Evolutionary conservation across 2,888 invertebrate species (phyloP).

Genomic region (Cerastis leucographa): DNA sequence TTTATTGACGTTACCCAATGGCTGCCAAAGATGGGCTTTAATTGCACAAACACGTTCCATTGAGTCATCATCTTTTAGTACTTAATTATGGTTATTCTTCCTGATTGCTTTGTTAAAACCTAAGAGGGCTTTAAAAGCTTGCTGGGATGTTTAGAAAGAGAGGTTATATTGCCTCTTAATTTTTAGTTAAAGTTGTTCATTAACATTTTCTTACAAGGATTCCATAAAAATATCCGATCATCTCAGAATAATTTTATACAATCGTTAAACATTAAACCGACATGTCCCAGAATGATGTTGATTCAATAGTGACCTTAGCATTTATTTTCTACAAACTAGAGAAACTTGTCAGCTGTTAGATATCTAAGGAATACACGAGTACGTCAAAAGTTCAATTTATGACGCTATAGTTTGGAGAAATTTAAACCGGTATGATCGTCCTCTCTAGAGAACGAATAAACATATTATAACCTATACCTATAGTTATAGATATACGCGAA

Average conservation of each 20-base stretch:
- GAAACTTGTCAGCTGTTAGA: background rate
- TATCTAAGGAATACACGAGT: background rate
- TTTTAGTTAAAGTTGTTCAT: background rate
- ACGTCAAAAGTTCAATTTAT: background rate
- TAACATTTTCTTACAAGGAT: background rate
- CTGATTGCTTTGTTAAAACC: background rate
- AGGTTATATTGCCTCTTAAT: background rate
- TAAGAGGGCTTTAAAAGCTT: background rate
- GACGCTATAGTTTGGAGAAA: constrained; percentile 57
- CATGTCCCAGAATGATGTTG: background rate
- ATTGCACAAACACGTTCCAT: constrained; percentile 44
- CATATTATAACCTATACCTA: background rate
- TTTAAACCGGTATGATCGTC: constrained; percentile 60
- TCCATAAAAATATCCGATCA: background rate
- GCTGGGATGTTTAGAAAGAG: no score
- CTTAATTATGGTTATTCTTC: constrained; percentile 8
- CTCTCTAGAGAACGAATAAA: constrained; percentile 33
- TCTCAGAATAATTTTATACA: background rate
- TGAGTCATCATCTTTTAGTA: constrained; percentile 28
- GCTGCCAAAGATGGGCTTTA: constrained; percentile 35
- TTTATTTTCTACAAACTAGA: background rate
- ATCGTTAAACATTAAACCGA: background rate
- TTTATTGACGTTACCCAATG: constrained; percentile 51
- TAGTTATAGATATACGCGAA: background rate
- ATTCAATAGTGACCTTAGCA: background rate